A percentile compares a stretch with the other conserved stretches of the same genome.
Conservation (phyloP, 2,797 vertebrate genomes). For the Lophura swinhoii region DNA sequence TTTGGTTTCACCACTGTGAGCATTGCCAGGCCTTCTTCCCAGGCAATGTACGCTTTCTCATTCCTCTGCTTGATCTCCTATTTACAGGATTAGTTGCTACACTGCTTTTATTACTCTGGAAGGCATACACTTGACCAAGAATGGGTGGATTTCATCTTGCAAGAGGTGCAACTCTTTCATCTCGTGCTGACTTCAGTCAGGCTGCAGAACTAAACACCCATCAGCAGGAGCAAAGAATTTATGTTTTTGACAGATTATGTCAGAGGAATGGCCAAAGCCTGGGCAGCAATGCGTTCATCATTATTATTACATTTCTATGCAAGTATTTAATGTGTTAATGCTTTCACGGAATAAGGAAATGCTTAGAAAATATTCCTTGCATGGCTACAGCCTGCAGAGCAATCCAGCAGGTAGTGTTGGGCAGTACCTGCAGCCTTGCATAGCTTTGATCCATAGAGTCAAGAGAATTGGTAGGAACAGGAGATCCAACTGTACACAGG, state of each 20-base stretch:
- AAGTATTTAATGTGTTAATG: slow-evolving; percentile 12
- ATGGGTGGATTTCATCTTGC: not conserved
- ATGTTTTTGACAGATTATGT: not conserved
- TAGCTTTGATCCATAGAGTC: not conserved
- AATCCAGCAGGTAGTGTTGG: not conserved
- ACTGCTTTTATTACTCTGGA: slow-evolving; percentile 16
- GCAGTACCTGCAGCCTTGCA: not conserved
- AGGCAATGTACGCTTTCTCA: slow-evolving; percentile 18
- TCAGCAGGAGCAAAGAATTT: not conserved
- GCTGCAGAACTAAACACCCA: not conserved
- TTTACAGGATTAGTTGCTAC: slow-evolving; percentile 12
- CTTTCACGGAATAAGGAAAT: not conserved
- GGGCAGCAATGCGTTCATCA: slow-evolving; percentile 1
- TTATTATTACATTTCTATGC: slow-evolving; percentile 29
- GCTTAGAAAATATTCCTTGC: not conserved
- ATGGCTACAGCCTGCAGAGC: not conserved
- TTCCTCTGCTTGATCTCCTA: slow-evolving; percentile 42
- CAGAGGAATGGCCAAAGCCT: slow-evolving; percentile 11
- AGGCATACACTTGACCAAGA: slow-evolving; percentile 20
- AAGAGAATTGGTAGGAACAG: not conserved
- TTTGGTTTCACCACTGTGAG: slow-evolving; percentile 62
- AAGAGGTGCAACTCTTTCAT: not conserved
- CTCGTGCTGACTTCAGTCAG: not conserved
- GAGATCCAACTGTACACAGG: not conserved
- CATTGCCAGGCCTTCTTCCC: slow-evolving; percentile 46